phyloP scores from a whole-genome alignment of 2,888 invertebrate species.

The Eupithecia abbreviata region DNA sequence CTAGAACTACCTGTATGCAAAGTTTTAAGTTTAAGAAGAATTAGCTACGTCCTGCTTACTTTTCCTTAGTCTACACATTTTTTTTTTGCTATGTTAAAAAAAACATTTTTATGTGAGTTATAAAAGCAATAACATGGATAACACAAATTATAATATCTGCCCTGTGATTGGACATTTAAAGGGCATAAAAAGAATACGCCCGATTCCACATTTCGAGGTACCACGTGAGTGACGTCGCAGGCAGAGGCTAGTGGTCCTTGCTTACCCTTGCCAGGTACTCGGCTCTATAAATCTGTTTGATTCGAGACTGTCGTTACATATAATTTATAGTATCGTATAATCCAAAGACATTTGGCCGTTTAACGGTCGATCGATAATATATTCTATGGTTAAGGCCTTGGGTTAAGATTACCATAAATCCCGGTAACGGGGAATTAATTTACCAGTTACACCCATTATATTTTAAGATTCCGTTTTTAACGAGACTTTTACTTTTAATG shows the following conservation, averaged over 20 bases:
- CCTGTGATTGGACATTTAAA: too few species aligned
- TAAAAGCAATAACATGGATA: too few species aligned
- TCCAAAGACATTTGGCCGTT: conserved; percentile 2
- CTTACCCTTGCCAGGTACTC: background rate
- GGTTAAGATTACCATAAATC: conserved; percentile 34
- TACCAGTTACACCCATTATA: conserved; percentile 28
- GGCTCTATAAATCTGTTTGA: background rate
- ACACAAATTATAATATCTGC: too few species aligned
- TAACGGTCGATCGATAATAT: conserved; percentile 7
- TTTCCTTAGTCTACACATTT: too few species aligned
- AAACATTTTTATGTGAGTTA: too few species aligned
- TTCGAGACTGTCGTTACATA: background rate
- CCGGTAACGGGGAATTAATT: conserved; percentile 32
- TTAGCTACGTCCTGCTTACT: too few species aligned
- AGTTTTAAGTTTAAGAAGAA: too few species aligned
- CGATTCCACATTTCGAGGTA: background rate
- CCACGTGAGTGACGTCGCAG: background rate
- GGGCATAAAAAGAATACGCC: too few species aligned
- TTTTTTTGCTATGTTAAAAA: too few species aligned
- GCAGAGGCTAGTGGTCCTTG: background rate
- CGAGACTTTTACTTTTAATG: background rate
- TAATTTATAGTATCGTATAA: conserved; percentile 4
- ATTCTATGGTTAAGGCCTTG: conserved; percentile 13
- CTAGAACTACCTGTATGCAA: too few species aligned
- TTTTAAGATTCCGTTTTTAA: conserved; percentile 22